A percentile compares a stretch with the other conserved stretches of the same genome.
Conservation (phyloP, 2,113 vertebrate genomes). For the Oophaga pumilio region DNA sequence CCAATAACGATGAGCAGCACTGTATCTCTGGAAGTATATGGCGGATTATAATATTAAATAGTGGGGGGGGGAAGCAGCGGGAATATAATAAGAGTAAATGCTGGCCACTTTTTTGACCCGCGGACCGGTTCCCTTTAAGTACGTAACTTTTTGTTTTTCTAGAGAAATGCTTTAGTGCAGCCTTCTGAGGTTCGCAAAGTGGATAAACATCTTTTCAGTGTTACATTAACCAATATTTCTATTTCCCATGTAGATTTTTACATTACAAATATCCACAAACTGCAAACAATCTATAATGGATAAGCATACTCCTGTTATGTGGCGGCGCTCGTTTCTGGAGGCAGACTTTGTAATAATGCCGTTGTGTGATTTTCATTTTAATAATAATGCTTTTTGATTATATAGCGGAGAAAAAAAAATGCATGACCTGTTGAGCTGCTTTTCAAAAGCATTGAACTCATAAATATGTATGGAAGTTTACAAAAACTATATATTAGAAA, state of each 20-base stretch:
- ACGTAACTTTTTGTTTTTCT: not conserved
- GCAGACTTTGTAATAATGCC: slow-evolving; percentile 13
- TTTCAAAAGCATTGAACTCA: slow-evolving; percentile 29
- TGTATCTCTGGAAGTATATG: no score
- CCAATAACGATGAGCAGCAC: no score
- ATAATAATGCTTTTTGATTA: slow-evolving; percentile 34
- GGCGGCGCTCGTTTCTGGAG: not conserved
- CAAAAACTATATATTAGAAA: slow-evolving; percentile 40
- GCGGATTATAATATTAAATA: no score
- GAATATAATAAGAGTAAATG: no score
- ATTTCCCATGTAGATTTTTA: not conserved
- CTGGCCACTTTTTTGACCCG: no score
- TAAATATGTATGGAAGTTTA: slow-evolving; percentile 49
- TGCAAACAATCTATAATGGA: not conserved
- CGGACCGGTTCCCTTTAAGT: no score
- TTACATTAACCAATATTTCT: not conserved
- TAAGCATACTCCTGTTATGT: slow-evolving; percentile 19
- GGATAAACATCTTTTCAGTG: not conserved
- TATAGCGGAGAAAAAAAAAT: slow-evolving; percentile 9
- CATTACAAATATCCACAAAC: not conserved
- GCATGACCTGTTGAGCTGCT: slow-evolving; percentile 12
- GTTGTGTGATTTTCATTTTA: slow-evolving; percentile 48
- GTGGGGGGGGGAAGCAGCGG: no score
- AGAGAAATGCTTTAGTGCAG: no score
- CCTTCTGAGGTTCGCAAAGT: not conserved